Conservation (phyloP, 2,113 vertebrate species). For the Ancistrus triradiatus region DNA sequence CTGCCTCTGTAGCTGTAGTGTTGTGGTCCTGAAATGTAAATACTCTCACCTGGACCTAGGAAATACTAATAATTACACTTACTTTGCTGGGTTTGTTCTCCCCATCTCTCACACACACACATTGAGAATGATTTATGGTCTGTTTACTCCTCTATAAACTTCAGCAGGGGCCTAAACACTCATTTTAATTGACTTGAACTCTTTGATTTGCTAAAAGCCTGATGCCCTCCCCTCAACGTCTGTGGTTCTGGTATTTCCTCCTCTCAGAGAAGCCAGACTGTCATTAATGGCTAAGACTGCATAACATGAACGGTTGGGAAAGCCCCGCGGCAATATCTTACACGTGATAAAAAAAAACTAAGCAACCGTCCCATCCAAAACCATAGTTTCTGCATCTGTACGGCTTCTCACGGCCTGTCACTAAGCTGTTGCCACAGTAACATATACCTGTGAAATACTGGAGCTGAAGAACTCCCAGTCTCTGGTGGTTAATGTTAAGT, state of each 20-base stretch:
- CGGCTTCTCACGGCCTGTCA: not conserved
- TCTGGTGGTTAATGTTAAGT: slow-evolving; percentile 25
- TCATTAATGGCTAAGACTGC: slow-evolving; percentile 23
- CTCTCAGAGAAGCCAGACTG: not conserved
- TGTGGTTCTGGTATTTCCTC: slow-evolving; percentile 21
- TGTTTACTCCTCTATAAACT: slow-evolving; percentile 34
- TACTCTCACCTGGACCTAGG: too few relatives aligned
- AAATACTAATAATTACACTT: too few relatives aligned
- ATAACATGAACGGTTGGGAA: slow-evolving; percentile 12
- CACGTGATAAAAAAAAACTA: not conserved
- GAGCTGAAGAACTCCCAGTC: not conserved
- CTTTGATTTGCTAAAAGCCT: slow-evolving; percentile 18
- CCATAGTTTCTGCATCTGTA: not conserved
- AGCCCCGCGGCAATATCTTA: not conserved
- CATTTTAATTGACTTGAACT: slow-evolving; percentile 35
- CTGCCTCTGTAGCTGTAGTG: too few relatives aligned
- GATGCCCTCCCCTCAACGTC: slow-evolving; percentile 27
- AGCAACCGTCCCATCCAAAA: not conserved
- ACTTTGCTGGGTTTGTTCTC: too few relatives aligned
- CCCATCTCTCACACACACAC: too few relatives aligned
- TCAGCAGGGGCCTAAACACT: slow-evolving; percentile 32
- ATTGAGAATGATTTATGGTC: slow-evolving; percentile 6
- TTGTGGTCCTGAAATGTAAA: too few relatives aligned
- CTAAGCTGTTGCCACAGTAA: slow-evolving; percentile 28
- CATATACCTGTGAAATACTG: not conserved